These are phyloP conservation scores for Leptopilina syphax DNA, from an alignment of 2,888 invertebrate genomes.

Conservation along the genomic window DNA sequence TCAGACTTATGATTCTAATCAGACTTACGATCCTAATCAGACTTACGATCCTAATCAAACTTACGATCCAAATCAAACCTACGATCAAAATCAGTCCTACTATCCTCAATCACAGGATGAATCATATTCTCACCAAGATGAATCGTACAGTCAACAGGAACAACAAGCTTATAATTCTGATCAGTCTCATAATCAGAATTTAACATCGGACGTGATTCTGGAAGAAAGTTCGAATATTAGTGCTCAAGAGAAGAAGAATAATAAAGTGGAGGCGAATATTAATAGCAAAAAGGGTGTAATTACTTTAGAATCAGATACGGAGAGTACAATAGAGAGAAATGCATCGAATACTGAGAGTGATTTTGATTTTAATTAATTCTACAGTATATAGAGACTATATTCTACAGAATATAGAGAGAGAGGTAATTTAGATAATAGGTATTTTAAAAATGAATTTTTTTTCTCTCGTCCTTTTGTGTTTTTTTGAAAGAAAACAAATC, in stretches of 20 bases:
- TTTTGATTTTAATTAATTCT: slow-evolving; percentile 71
- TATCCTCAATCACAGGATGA: slow-evolving; percentile 57
- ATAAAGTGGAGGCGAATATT: slow-evolving; percentile 46
- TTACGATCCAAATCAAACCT: slow-evolving; percentile 50
- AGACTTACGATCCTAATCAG: slow-evolving; percentile 11
- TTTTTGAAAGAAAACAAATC: no score
- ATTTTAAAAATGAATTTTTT: neutral
- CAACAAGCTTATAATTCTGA: slow-evolving; percentile 47
- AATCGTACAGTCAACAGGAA: slow-evolving; percentile 29
- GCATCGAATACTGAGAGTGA: slow-evolving; percentile 73
- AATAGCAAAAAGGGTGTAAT: slow-evolving; percentile 67
- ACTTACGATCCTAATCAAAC: slow-evolving; percentile 41
- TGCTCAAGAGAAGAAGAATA: slow-evolving; percentile 44
- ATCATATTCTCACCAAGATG: slow-evolving; percentile 46
- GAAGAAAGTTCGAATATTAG: slow-evolving; percentile 20
- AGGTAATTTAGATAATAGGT: slow-evolving; percentile 3
- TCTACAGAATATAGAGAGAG: no score
- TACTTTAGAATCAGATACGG: slow-evolving; percentile 71
- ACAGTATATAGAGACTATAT: slow-evolving; percentile 12
- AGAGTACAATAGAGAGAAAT: slow-evolving; percentile 72
- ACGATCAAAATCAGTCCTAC: slow-evolving; percentile 49
- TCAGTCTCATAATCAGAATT: slow-evolving; percentile 57
- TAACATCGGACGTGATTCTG: neutral
- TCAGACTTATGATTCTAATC: slow-evolving; percentile 32
- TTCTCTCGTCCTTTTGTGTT: no score